Percentiles rank a stretch among this genome's conserved stretches.
These are phyloP conservation scores for Eupristina koningsbergeri DNA, from an alignment of 1,140 invertebrate species.

Conservation along the genomic window DNA sequence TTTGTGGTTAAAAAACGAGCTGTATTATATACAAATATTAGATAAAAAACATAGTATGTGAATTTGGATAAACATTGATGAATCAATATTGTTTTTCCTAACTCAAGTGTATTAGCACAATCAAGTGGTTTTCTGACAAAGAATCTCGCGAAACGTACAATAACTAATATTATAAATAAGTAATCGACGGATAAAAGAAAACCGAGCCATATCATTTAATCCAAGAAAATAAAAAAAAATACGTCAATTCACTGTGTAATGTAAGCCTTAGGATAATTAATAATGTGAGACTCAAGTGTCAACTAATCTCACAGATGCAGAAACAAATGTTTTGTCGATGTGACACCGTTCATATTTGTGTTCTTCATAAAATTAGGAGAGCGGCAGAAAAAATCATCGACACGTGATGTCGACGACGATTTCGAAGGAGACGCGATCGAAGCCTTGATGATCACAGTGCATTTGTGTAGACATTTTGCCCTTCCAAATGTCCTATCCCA, in stretches of 20 bases:
- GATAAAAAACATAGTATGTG: not conserved
- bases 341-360: not conserved
- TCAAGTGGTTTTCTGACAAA: not conserved
- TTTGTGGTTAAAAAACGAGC: too few relatives aligned
- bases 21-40: too few relatives aligned
- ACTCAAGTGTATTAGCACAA: not conserved
- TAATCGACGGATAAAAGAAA: too few relatives aligned
- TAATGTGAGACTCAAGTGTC: slow-evolving; percentile 4
- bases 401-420: slow-evolving; percentile 13
- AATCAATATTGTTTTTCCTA: not conserved
- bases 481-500: not conserved
- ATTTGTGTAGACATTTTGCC: slow-evolving; percentile 28
- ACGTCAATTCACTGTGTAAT: not conserved
- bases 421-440: slow-evolving; percentile 23
- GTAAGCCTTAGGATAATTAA: slow-evolving; percentile 41
- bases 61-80: not conserved
- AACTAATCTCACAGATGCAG: slow-evolving; percentile 30
- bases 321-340: not conserved
- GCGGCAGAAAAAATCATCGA: not conserved
- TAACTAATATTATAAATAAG: not conserved
- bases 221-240: not conserved
- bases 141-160: not conserved
- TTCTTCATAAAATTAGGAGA: slow-evolving; percentile 10
- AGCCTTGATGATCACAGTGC: slow-evolving; percentile 56
- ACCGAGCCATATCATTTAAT: slow-evolving; percentile 14